Evolutionary conservation across 2,113 vertebrate species (phyloP).

Genomic region (Prietella phreatophila): DNA sequence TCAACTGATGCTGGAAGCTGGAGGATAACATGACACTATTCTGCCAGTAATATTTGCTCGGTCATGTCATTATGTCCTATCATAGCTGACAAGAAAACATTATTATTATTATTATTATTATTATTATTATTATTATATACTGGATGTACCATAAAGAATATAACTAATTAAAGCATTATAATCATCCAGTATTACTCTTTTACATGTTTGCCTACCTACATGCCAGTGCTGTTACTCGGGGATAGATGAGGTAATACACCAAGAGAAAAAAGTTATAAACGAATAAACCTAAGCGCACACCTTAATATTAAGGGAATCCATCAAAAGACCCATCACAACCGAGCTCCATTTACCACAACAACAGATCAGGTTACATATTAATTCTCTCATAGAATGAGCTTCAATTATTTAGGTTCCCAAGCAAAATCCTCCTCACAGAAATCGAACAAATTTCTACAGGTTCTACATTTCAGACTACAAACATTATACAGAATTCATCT

Average conservation of each 20-base stretch:
- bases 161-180: neutral
- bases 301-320: neutral
- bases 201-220: neutral
- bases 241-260: neutral
- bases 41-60: conserved; percentile 51
- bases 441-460: neutral
- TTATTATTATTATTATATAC: conserved; percentile 9
- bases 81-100: conserved; percentile 28
- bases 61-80: conserved; percentile 34
- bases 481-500: neutral
- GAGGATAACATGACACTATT: conserved; percentile 49
- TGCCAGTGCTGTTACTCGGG: neutral
- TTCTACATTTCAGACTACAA: neutral
- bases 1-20: conserved; percentile 49
- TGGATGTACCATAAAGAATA: neutral
- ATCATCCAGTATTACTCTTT: neutral
- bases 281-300: neutral
- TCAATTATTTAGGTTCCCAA: neutral
- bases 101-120: neutral
- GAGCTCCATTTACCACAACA: neutral
- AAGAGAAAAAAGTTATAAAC: neutral
- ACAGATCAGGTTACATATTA: neutral
- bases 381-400: neutral
- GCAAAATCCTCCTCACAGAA: neutral
- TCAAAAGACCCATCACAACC: neutral